Conservation (phyloP, 1,140 invertebrate genomes). For the Lordiphosa stackelbergi region DNA sequence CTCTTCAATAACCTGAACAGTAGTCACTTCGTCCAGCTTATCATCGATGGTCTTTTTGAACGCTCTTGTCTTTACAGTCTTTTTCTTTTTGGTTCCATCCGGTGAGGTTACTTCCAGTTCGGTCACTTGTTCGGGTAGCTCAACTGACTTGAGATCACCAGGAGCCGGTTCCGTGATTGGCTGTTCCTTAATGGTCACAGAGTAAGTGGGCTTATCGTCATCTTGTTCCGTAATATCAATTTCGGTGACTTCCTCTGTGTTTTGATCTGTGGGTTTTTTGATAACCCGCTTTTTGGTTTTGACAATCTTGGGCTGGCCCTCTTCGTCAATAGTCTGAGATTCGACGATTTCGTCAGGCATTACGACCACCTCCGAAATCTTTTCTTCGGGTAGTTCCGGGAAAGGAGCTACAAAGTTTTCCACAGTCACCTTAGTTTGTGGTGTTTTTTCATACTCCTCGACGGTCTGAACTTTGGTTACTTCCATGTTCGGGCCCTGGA, state of each 20-base stretch:
- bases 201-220: slow-evolving; percentile 48
- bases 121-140: slow-evolving; percentile 74
- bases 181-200: slow-evolving; percentile 48
- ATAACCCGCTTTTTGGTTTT: slow-evolving; percentile 45
- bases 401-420: slow-evolving; percentile 64
- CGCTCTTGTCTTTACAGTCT: slow-evolving; percentile 60
- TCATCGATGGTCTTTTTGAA: slow-evolving; percentile 60
- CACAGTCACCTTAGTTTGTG: slow-evolving; percentile 71
- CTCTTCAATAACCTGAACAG: slow-evolving; percentile 75
- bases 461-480: slow-evolving; percentile 77
- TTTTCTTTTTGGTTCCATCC: slow-evolving; percentile 68
- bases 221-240: slow-evolving; percentile 61
- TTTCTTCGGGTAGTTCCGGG: slow-evolving; percentile 69
- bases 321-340: slow-evolving; percentile 31
- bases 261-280: slow-evolving; percentile 33
- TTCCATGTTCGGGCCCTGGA: slow-evolving; percentile 75
- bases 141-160: slow-evolving; percentile 38
- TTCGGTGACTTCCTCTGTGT: slow-evolving; percentile 53
- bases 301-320: slow-evolving; percentile 28
- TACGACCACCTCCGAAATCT: slow-evolving; percentile 46
- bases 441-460: slow-evolving; percentile 77
- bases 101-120: slow-evolving; percentile 71
- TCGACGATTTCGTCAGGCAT: slow-evolving; percentile 48
- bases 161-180: slow-evolving; percentile 22
- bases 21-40: slow-evolving; percentile 68